Evolutionary conservation across 1,140 invertebrate genomes (phyloP).

Genomic region (Trichomalopsis sarcophagae): DNA sequence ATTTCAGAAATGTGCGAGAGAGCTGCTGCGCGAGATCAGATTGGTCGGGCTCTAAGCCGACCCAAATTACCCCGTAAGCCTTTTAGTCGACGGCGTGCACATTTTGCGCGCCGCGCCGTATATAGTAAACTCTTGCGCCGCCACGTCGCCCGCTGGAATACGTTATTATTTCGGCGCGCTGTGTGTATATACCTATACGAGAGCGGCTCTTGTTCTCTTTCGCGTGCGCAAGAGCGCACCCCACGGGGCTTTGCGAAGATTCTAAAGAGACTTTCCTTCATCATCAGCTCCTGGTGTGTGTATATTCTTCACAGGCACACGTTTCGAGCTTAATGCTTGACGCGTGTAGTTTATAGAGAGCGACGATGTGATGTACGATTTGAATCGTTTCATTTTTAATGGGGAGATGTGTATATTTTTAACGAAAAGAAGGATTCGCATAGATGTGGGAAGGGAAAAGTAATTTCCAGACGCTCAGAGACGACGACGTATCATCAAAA

Average conservation of each 20-base stretch:
- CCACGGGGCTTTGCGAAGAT: slow-evolving; percentile 61
- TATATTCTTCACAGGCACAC: too few species aligned
- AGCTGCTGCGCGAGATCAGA: slow-evolving; percentile 50
- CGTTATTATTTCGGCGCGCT: slow-evolving; percentile 64
- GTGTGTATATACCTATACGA: too few species aligned
- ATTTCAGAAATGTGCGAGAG: slow-evolving; percentile 64
- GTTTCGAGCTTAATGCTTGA: too few species aligned
- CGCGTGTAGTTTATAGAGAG: neutral
- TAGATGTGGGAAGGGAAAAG: slow-evolving; percentile 21
- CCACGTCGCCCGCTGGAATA: slow-evolving; percentile 11
- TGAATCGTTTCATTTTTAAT: neutral
- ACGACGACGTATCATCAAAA: slow-evolving; percentile 58
- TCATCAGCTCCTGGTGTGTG: neutral
- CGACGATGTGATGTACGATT: neutral
- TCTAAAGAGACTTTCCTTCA: slow-evolving; percentile 62
- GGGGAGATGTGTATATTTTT: too few species aligned
- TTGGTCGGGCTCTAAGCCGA: slow-evolving; percentile 70
- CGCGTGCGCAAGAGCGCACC: slow-evolving; percentile 47
- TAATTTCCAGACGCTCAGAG: slow-evolving; percentile 39
- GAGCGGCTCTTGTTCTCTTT: slow-evolving; percentile 33
- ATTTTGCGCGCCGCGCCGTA: slow-evolving; percentile 63
- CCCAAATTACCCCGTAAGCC: slow-evolving; percentile 72
- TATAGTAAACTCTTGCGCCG: slow-evolving; percentile 38
- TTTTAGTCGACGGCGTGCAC: slow-evolving; percentile 65
- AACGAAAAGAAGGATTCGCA: neutral